A percentile compares a stretch with the other conserved stretches of the same genome.
Evolutionary conservation across 2,888 invertebrate genomes (phyloP).

Genomic region (Stramonita haemastoma): DNA sequence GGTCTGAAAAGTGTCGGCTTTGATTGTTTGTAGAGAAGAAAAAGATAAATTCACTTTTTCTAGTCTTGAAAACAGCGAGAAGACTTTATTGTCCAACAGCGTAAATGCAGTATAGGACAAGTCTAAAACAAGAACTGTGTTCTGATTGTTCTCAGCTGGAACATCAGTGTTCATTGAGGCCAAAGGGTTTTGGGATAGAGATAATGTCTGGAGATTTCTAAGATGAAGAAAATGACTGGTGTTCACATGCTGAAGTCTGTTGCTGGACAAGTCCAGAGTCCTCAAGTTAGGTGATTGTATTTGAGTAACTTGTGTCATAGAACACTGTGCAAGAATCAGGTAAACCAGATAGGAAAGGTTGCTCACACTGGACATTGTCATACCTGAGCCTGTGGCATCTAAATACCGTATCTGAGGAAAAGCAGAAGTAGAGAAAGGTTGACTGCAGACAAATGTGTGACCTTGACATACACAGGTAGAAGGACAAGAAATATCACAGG

Average conservation of each 20-base stretch:
- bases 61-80: neutral
- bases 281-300: too few relatives aligned
- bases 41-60: slow-evolving; percentile 13
- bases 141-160: neutral
- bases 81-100: neutral
- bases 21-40: neutral
- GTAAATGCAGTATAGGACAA: neutral
- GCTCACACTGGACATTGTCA: neutral
- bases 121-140: neutral
- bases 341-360: neutral
- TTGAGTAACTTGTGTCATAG: too few relatives aligned
- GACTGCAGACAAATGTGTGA: neutral
- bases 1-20: neutral
- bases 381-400: neutral
- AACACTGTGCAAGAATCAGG: neutral
- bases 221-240: slow-evolving; percentile 1
- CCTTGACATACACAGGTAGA: neutral
- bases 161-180: neutral
- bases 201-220: neutral
- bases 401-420: neutral
- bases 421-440: neutral
- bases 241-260: neutral
- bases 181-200: neutral
- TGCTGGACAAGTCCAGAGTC: neutral
- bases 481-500: neutral